These are phyloP conservation scores for Ceyx margarethae DNA, from an alignment of 2,113 vertebrate genomes.

Conservation along the genomic window DNA sequence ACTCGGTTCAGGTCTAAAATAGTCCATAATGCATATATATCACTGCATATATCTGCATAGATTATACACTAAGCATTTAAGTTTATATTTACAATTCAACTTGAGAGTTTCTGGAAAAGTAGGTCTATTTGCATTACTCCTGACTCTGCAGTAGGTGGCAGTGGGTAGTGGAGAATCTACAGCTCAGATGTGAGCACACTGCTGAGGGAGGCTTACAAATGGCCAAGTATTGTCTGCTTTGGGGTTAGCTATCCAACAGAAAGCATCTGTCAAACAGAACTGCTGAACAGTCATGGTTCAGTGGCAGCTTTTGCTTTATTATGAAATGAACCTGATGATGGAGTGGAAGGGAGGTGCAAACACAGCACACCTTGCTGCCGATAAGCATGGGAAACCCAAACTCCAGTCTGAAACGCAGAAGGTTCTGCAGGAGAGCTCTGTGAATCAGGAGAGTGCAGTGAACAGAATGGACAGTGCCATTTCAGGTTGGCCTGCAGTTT, in stretches of 20 bases:
- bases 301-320: too few relatives aligned
- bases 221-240: neutral
- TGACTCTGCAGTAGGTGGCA: constrained; percentile 73
- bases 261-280: too few relatives aligned
- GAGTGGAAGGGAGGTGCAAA: too few relatives aligned
- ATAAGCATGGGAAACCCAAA: too few relatives aligned
- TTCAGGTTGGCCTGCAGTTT: neutral
- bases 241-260: too few relatives aligned
- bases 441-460: too few relatives aligned
- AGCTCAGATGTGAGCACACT: neutral
- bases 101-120: constrained; percentile 50
- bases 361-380: too few relatives aligned
- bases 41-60: constrained; percentile 43
- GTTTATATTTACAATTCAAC: constrained; percentile 62
- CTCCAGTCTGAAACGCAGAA: too few relatives aligned
- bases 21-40: constrained; percentile 61
- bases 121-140: constrained; percentile 71
- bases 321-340: too few relatives aligned
- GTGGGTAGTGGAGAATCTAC: constrained; percentile 68
- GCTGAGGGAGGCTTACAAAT: constrained; percentile 37
- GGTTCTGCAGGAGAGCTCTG: too few relatives aligned
- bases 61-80: constrained; percentile 34
- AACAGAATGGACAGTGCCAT: neutral
- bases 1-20: constrained; percentile 39
- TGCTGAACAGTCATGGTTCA: too few relatives aligned